Percentiles rank a stretch among this genome's conserved stretches.
Evolutionary conservation across 1,140 invertebrate species (phyloP).

Genomic region (Pomacea maculata): DNA sequence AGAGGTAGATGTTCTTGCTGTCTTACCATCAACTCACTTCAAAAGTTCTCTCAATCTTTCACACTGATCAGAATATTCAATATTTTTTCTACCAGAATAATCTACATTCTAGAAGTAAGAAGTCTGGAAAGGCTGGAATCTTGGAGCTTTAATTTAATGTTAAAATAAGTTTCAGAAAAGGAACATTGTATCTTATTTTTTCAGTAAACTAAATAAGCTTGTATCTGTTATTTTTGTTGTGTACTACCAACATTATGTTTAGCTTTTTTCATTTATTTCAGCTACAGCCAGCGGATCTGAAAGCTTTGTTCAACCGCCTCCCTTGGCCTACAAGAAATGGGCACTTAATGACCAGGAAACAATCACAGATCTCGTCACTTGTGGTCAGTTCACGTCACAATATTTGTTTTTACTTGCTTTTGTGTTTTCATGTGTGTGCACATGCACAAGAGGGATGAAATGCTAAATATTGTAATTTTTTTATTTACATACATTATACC

Average conservation of each 20-base stretch:
- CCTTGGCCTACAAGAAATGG: slow-evolving; percentile 83
- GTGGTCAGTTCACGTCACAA: slow-evolving; percentile 61
- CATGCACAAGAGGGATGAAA: no score
- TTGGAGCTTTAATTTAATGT: no score
- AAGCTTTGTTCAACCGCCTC: slow-evolving; percentile 70
- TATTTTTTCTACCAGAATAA: neutral
- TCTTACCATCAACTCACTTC: neutral
- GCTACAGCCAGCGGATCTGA: slow-evolving; percentile 77
- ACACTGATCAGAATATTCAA: neutral
- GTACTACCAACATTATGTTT: no score
- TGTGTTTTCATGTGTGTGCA: neutral
- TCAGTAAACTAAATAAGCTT: no score
- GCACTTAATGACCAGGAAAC: slow-evolving; percentile 80
- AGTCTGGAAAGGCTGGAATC: no score
- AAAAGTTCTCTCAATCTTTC: neutral
- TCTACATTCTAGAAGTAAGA: neutral
- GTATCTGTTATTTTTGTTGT: no score
- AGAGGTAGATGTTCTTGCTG: slow-evolving; percentile 67
- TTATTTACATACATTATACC: no score
- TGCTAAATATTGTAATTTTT: neutral
- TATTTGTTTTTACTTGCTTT: neutral
- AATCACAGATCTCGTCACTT: slow-evolving; percentile 81
- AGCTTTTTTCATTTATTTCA: slow-evolving; percentile 50
- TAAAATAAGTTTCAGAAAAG: no score
- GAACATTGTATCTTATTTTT: no score